Evolutionary conservation across 2,113 vertebrate species (phyloP), one percentile per base, ranked within the genome.

Genomic region (Myanophis thanlyinensis): DNA sequence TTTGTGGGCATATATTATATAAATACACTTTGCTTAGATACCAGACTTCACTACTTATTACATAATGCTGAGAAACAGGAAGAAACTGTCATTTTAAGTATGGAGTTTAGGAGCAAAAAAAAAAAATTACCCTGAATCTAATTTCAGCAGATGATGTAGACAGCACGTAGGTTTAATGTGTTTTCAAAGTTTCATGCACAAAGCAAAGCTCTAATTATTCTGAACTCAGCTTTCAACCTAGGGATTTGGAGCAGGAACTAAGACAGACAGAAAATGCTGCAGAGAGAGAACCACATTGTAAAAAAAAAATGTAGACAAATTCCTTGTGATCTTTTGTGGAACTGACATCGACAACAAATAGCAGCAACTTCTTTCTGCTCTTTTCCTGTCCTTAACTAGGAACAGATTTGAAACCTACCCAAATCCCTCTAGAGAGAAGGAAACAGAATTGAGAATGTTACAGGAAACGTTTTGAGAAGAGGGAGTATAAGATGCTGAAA

Each of bases 381-480:
- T 96, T 95, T 97, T 98, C 97, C 98, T 98, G 97, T 97, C 96
- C 96, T 97, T 98, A 98, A 97, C 94, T 96, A 96, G 93, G 95
- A 97, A 93, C 97, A 97, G 97, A 96, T 93, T 80, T 94, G 94
- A 94, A 93, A 95, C 89, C 56, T 96, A 53, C 67, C 95, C 95
- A 92, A 94, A 93, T 30, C 44, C 94, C 91, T 48, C 40, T n/a
- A 92, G 92, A 92, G 94, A 85, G 90, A 95, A 93, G 95, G 96
- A 93, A 96, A 88, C 94, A 95, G 89, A 97, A 94, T 73, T 35
- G 85, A 27, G 35, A 95, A 92, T 92, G 91, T 92, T 91, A 87
- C 62, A 94, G 91, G 93, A 92, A 93, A 86, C 12, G 13, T 85
- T 73, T 86, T 85, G 91, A 89, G 5, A 80, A 90, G 49, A 46